Conservation (phyloP, 2,797 vertebrate species). For the Pitangus sulphuratus region DNA sequence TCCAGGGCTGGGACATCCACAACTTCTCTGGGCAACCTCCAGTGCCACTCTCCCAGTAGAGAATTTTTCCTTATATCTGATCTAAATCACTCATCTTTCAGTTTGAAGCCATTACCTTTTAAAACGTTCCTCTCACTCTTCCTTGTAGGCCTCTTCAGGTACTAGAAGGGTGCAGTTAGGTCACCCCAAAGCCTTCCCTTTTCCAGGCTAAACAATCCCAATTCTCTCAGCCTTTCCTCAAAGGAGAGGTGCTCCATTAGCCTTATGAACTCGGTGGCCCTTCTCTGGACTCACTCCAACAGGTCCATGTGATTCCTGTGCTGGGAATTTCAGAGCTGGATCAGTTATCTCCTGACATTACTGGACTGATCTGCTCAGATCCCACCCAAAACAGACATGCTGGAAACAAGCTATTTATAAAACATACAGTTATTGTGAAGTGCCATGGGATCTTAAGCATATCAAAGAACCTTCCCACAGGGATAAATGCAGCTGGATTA, state of each 20-base stretch:
- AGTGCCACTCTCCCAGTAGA: not conserved
- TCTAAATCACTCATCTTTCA: not conserved
- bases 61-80: not conserved
- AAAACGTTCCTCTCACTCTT: not conserved
- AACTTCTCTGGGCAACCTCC: not conserved
- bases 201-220: not conserved
- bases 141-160: not conserved
- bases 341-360: not conserved
- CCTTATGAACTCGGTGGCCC: rapidly evolving
- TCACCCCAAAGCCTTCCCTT: not conserved
- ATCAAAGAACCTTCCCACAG: not conserved
- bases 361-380: not conserved
- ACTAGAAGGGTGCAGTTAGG: not conserved
- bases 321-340: not conserved
- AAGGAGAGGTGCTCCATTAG: not conserved
- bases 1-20: not conserved
- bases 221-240: not conserved
- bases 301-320: not conserved
- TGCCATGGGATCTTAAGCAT: not conserved
- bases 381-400: not conserved
- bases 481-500: not conserved
- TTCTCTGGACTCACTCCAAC: not conserved
- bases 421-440: not conserved
- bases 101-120: not conserved
- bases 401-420: not conserved